A percentile compares a stretch with the other conserved stretches of the same genome.
phyloP scores from a whole-genome alignment of 2,888 invertebrate species.

The Sphecodes monilicornis region DNA sequence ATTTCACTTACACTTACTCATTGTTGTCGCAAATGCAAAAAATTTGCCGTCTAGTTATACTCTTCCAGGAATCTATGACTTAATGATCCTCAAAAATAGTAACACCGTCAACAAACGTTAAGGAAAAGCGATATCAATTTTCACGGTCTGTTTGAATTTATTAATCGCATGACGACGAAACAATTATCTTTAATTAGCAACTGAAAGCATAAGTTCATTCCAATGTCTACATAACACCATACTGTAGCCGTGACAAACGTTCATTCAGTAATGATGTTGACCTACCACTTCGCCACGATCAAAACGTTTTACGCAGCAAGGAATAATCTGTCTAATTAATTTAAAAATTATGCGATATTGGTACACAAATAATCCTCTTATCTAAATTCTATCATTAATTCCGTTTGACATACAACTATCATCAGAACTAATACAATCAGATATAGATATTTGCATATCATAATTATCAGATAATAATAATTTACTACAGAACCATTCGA shows the following conservation, averaged over 20 bases:
- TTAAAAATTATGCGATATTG: neutral
- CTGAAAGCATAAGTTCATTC: slow-evolving; percentile 2
- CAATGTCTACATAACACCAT: slow-evolving; percentile 2
- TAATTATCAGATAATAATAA: no score
- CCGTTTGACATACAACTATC: neutral
- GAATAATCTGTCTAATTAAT: neutral
- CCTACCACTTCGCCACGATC: neutral
- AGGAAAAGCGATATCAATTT: neutral
- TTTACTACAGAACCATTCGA: no score
- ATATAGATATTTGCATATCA: no score
- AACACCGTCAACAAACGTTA: neutral
- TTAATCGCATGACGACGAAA: slow-evolving; percentile 4
- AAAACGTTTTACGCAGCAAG: neutral
- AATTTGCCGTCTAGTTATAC: no score
- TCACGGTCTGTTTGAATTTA: neutral
- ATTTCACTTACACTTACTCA: neutral
- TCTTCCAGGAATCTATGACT: neutral
- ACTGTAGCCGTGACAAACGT: slow-evolving; percentile 5
- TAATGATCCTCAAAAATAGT: neutral
- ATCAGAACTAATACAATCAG: neutral
- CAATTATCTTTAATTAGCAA: slow-evolving; percentile 12
- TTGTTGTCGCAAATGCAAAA: no score
- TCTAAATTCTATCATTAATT: neutral
- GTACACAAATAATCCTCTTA: neutral
- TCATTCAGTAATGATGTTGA: slow-evolving; percentile 12